Base-by-base conservation (phyloP, 2,797 vertebrate species). In the Pachyuromys duprasi region DNA sequence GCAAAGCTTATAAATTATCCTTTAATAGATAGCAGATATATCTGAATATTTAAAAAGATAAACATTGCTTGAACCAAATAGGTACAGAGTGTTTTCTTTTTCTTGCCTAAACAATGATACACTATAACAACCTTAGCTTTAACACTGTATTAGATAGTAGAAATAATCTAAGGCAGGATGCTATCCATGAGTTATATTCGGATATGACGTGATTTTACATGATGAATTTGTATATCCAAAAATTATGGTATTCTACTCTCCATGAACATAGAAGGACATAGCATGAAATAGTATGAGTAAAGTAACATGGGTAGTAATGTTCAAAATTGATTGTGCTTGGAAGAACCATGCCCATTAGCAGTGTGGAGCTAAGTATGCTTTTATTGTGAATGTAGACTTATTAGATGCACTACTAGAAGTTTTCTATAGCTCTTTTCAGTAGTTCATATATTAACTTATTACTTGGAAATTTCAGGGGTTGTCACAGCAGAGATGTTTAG, bases 401-500 rank as follows among this genome's bases (percentile, higher is more conserved):
- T 75, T 95, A 95, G 26, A 65, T 83, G 69, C 69, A 15, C 88
- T 87, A 89, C 72, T 91, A 63, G 28, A 91, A 63, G 11, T 93
- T 96, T 20, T 89, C 12, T 67, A 20, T 86, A 12, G 76, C 94
- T 83, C 86, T 45, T 86, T 89, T 92, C 0, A 84, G 84, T 95
- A 36, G 63, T 75, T 69, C 22, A 9, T 93, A 15, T 96, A 89
- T 97, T 98, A 95, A 98, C 95, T 94, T 96, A 24, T 94, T 90
- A n/a, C 95, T 96, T 98, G 33, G 93, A 36, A 97, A 97, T 98
- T 96, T 95, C 97, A 99, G 99, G 99, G 98, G 99, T 99, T 97
- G 99, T 99, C 97, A 99, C 99, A 97, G 99, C 99, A 96, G 99
- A 99, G 98, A 99, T 99, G 99, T 99, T 99, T 97, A 99, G 99